phyloP scores from a whole-genome alignment of 2,113 vertebrate species.

The Meles meles region DNA sequence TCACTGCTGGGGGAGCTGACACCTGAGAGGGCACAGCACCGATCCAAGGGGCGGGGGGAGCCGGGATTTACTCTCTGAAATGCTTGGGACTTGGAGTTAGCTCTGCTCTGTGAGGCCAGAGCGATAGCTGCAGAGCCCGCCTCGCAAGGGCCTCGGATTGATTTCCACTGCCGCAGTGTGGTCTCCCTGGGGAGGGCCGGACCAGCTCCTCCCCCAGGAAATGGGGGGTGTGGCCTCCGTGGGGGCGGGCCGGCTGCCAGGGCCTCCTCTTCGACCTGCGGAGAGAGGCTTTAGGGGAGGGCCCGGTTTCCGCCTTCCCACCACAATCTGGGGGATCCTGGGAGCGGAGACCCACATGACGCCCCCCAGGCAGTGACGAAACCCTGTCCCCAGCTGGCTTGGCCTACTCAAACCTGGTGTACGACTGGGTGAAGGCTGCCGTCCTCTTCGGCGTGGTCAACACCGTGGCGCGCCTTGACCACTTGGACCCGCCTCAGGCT shows the following conservation, averaged over 20 bases:
- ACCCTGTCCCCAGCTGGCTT: constrained; percentile 86
- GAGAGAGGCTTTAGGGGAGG: background rate
- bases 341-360: rapidly evolving
- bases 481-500: constrained; percentile 92
- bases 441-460: constrained; percentile 95
- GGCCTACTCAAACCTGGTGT: constrained; percentile 95
- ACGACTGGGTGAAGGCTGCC: constrained; percentile 96
- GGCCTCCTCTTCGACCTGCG: rapidly evolving
- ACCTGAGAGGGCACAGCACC: background rate
- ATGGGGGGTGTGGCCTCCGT: background rate
- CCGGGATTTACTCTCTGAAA: background rate
- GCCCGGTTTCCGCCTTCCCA: rapidly evolving
- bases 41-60: rapidly evolving
- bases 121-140: no score
- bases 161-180: background rate
- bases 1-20: background rate
- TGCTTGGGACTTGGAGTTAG: background rate
- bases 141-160: background rate
- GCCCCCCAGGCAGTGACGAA: background rate
- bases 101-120: background rate
- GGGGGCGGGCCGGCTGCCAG: background rate
- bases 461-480: constrained; percentile 91
- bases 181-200: rapidly evolving
- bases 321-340: background rate
- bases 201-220: background rate